Conservation (phyloP, 2,888 invertebrate species). For the Agrilus mali region DNA sequence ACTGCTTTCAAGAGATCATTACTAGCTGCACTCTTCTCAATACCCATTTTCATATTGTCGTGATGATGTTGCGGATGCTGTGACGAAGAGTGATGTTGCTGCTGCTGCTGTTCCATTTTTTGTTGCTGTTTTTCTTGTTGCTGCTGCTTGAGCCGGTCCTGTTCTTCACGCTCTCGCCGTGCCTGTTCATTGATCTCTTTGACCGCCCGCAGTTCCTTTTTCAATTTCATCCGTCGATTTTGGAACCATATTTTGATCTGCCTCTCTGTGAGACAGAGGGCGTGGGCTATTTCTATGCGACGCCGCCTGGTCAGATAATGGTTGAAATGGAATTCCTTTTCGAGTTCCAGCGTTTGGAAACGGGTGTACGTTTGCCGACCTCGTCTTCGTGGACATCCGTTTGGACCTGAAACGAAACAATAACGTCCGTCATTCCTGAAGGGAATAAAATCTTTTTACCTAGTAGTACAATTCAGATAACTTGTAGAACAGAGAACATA, state of each 20-base stretch:
- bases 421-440: conserved; percentile 6
- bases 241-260: conserved; percentile 98
- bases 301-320: conserved; percentile 92
- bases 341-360: conserved; percentile 94
- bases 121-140: conserved; percentile 79
- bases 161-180: conserved; percentile 78
- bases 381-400: conserved; percentile 85
- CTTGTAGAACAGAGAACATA: too few relatives aligned
- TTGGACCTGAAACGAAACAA: conserved; percentile 67
- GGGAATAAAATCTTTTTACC: too few relatives aligned
- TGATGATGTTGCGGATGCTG: conserved; percentile 55
- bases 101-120: conserved; percentile 47
- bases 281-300: conserved; percentile 94
- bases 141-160: conserved; percentile 83
- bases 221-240: conserved; percentile 92
- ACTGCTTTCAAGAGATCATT: conserved; percentile 64
- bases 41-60: conserved; percentile 59
- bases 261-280: conserved; percentile 87
- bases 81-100: conserved; percentile 45
- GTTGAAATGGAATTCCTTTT: conserved; percentile 98
- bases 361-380: conserved; percentile 96
- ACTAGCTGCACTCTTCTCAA: conserved; percentile 52
- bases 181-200: conserved; percentile 94
- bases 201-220: conserved; percentile 87
- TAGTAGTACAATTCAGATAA: too few relatives aligned